Base-by-base conservation (phyloP, 2,113 vertebrate genomes). In the Calidris pugnax region DNA sequence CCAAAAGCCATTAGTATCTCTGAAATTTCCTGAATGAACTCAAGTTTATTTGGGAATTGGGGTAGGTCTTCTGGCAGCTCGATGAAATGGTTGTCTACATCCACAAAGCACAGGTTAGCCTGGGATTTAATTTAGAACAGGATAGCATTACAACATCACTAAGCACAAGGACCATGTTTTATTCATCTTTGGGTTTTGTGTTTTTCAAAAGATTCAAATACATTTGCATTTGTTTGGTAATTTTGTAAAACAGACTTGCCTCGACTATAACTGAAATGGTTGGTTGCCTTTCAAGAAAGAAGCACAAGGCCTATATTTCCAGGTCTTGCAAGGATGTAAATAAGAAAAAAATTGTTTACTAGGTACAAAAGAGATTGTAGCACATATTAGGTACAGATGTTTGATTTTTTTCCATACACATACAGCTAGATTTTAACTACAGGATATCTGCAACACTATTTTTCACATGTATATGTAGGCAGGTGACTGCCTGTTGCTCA, bases 81-180 rank as follows among this genome's bases (percentile, higher is more conserved):
- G 12, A 99, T 98, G 92, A 99, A 99, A 95, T 99, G 99, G 98
- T 99, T 99, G 98, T 99, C 99, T 69, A 99, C 99, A 97, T 99
- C 99, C 97, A 99, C 99, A 95, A 99, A 99, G 97, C 99, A 99
- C 92, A 99, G 97, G 96, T 99, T 99, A 91, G 99, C 99, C 99
- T 99, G 92, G 56, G 92, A 97, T 93, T 96, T 72, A 95, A 98
- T 82, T 94, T 7, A 93, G 37, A 62, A 95, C 24, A 89, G 63
- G 66, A 48, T 56, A 80, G 35, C 43, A 57, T 95, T 74, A 77
- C 32, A 89, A 35, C 6, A 90, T 33, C 37, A 89, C 15, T 39
- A 76, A 82, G 30, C 11, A 83, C 18, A 59, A 76, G 15, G 19
- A 4, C 30, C 20, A 45, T 1, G 0, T 51, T 77, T 76, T 64